Conservation (phyloP, 2,113 vertebrate species). For the Leiothrix lutea region DNA sequence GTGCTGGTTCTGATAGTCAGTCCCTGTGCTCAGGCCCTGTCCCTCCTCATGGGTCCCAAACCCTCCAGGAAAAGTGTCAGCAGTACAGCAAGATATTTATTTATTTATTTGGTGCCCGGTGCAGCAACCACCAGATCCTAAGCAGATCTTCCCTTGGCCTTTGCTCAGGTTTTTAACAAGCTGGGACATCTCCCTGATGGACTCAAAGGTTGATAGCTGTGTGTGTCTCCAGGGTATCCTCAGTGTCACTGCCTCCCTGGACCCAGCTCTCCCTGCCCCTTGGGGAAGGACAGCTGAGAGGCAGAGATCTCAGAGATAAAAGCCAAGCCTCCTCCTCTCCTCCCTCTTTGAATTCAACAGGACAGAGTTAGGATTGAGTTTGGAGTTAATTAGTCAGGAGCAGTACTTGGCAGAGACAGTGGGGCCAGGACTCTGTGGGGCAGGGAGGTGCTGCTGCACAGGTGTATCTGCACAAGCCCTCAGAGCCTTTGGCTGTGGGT, state of each 20-base stretch:
- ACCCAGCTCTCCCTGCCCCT: background rate
- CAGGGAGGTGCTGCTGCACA: background rate
- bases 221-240: background rate
- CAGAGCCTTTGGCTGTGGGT: too few relatives aligned
- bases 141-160: background rate
- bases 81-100: background rate
- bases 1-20: background rate
- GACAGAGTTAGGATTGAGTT: background rate
- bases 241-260: rapidly evolving
- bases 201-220: background rate
- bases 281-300: background rate
- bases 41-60: background rate
- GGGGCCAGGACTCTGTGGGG: background rate
- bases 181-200: background rate
- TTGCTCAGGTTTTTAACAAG: background rate
- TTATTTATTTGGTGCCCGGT: background rate
- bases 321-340: background rate
- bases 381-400: background rate
- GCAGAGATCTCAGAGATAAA: background rate
- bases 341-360: background rate
- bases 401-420: background rate
- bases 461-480: background rate
- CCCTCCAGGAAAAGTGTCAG: background rate
- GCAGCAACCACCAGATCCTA: background rate
- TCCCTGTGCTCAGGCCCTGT: background rate